Conservation (phyloP, 2,888 invertebrate genomes). For the Coremacera marginata region DNA sequence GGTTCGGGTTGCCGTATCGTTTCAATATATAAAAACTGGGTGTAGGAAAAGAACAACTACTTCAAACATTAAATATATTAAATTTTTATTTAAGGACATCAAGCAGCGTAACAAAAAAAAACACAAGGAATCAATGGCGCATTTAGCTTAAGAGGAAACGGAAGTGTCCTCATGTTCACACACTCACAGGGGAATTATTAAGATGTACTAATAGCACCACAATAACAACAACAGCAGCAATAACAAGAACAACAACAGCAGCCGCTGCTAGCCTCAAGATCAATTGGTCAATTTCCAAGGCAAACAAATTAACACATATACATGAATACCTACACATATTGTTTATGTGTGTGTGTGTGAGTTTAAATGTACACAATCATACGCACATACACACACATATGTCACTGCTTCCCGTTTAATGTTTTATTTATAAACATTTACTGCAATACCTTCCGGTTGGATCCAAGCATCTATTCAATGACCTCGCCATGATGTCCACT, state of each 20-base stretch:
- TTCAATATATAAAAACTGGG: neutral
- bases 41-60: neutral
- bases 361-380: neutral
- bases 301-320: slow-evolving; percentile 31
- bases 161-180: slow-evolving; percentile 38
- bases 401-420: neutral
- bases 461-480: slow-evolving; percentile 42
- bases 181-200: slow-evolving; percentile 54
- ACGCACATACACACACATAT: slow-evolving; percentile 17
- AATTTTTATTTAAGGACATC: slow-evolving; percentile 57
- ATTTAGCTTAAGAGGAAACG: slow-evolving; percentile 50
- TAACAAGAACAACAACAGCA: no score
- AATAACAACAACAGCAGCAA: no score
- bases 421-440: slow-evolving; percentile 9
- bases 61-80: slow-evolving; percentile 57
- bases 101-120: slow-evolving; percentile 42
- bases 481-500: slow-evolving; percentile 21
- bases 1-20: no score
- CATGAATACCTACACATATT: slow-evolving; percentile 17
- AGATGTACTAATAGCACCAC: slow-evolving; percentile 51
- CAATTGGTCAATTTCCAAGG: slow-evolving; percentile 50
- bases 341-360: no score
- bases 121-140: slow-evolving; percentile 25
- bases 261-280: slow-evolving; percentile 48
- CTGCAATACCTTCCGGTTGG: neutral